These are phyloP conservation scores for Volucella zonaria DNA, from an alignment of 2,888 invertebrate genomes.

Conservation along the genomic window DNA sequence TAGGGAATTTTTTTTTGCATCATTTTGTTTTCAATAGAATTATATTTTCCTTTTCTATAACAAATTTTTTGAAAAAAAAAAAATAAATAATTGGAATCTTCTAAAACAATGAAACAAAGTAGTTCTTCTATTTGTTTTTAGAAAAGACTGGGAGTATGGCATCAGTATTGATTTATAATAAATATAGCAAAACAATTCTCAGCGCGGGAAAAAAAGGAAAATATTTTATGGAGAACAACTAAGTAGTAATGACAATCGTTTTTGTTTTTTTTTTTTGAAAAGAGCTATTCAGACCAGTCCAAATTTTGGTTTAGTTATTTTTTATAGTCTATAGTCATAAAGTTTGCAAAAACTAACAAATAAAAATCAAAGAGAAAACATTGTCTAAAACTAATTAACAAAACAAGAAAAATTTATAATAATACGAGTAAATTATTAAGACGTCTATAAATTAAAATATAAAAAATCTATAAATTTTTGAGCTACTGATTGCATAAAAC, in stretches of 20 bases:
- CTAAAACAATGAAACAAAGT: constrained; percentile 27
- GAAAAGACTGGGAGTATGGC: constrained; percentile 27
- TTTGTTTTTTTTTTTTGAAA: no score
- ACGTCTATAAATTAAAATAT: constrained; percentile 25
- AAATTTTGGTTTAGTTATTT: constrained; percentile 9
- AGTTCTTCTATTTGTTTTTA: neutral
- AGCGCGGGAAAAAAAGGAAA: constrained; percentile 1
- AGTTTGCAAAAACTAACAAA: constrained; percentile 29
- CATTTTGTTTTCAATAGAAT: constrained; percentile 27
- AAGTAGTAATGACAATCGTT: neutral
- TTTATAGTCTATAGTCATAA: constrained; percentile 25
- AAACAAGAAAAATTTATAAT: constrained; percentile 33
- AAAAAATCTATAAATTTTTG: constrained; percentile 56
- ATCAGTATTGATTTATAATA: constrained; percentile 11
- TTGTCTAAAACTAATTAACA: constrained; percentile 65
- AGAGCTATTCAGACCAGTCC: constrained; percentile 23
- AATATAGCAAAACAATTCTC: constrained; percentile 44
- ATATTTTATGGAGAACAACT: constrained; percentile 11
- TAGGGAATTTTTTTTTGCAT: constrained; percentile 30
- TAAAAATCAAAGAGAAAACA: neutral
- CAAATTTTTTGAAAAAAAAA: constrained; percentile 31
- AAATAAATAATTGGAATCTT: neutral
- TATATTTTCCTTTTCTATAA: constrained; percentile 36
- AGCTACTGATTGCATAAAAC: constrained; percentile 74
- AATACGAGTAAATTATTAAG: neutral